These are phyloP conservation scores for Centropyge bicolor DNA, from an alignment of 2,797 vertebrate genomes.

Conservation along the genomic window DNA sequence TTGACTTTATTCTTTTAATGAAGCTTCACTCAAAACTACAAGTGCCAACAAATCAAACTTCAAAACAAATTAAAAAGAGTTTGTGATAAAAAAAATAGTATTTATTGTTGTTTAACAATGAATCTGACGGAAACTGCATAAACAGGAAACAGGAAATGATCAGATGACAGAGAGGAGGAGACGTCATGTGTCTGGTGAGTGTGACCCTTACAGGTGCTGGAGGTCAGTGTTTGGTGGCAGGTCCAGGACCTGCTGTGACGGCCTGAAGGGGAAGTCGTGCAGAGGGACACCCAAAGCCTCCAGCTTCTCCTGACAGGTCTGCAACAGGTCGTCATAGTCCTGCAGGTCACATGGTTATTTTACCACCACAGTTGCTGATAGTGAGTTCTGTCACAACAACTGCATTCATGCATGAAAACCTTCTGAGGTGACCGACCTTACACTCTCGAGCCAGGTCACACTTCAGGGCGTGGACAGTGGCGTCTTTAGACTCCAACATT, in stretches of 20 bases:
- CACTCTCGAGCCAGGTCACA: constrained; percentile 12
- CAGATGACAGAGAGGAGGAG: not conserved
- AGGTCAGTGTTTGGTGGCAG: not conserved
- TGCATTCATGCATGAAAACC: not conserved
- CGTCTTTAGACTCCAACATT: constrained; percentile 32
- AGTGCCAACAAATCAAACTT: too few species aligned
- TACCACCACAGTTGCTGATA: not conserved
- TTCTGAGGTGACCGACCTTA: constrained; percentile 40
- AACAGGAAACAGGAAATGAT: too few species aligned
- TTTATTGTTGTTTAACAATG: constrained; percentile 5
- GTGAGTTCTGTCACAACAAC: not conserved
- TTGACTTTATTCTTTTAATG: too few species aligned
- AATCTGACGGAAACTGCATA: not conserved
- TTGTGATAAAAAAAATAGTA: not conserved
- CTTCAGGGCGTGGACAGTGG: not conserved
- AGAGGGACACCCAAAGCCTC: constrained; percentile 2
- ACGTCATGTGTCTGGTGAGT: not conserved
- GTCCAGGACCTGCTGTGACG: constrained; percentile 24
- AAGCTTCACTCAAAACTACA: too few species aligned
- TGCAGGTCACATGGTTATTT: not conserved
- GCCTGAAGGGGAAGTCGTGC: constrained; percentile 25
- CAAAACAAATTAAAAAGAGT: not conserved
- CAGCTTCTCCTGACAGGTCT: constrained; percentile 13
- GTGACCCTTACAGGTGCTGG: not conserved
- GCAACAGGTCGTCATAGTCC: constrained; percentile 55